These are phyloP conservation scores for Hippopotamyrus pictus DNA, from an alignment of 2,797 vertebrate species.

Conservation along the genomic window DNA sequence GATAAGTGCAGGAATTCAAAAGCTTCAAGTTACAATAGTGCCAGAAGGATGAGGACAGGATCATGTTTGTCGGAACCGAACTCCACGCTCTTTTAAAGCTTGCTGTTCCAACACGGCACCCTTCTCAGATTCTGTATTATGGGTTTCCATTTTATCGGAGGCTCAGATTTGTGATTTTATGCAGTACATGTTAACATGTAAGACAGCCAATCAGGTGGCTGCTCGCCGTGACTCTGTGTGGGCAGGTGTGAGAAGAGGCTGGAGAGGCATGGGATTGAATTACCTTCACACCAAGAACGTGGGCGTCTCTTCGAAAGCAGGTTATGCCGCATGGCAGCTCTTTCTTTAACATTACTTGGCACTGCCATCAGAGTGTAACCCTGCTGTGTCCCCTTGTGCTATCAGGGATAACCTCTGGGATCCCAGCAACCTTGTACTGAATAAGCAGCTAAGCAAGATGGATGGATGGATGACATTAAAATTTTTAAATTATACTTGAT, in stretches of 20 bases:
- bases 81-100: not conserved
- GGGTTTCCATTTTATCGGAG: not conserved
- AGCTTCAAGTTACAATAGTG: not conserved
- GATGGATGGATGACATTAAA: not conserved
- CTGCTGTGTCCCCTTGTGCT: not conserved
- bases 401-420: not conserved
- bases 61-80: not conserved
- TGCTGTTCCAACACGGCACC: not conserved
- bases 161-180: not conserved
- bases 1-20: not conserved
- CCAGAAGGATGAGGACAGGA: not conserved
- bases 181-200: not conserved
- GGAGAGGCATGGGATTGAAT: conserved; percentile 2
- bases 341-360: not conserved
- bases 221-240: not conserved
- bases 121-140: not conserved
- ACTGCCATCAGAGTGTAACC: not conserved
- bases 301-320: conserved; percentile 14
- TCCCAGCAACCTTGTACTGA: not conserved
- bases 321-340: not conserved
- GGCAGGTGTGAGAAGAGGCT: conserved; percentile 11
- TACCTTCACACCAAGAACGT: not conserved
- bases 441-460: not conserved
- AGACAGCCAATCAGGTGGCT: not conserved
- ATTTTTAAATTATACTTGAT: not conserved